Percentiles rank a stretch among this genome's conserved stretches.
These are phyloP conservation scores for Folsomia candida DNA, from an alignment of 2,888 invertebrate genomes.

Conservation along the genomic window DNA sequence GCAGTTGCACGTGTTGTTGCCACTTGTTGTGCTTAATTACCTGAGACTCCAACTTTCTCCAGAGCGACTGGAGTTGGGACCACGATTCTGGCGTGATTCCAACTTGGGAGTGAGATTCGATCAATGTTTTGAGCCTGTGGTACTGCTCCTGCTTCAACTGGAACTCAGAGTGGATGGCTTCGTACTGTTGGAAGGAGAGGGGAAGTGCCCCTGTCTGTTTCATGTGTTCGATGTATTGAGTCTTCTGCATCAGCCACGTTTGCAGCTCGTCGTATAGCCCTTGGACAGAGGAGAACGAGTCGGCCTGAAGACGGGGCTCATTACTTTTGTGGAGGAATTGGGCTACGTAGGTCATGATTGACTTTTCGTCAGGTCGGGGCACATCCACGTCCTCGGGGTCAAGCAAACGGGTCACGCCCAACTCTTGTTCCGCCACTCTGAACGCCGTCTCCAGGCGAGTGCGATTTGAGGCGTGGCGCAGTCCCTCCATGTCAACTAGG, in stretches of 20 bases:
- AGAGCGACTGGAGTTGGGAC: conserved; percentile 74
- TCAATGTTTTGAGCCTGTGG: conserved; percentile 73
- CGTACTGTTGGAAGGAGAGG: conserved; percentile 76
- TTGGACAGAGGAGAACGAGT: conserved; percentile 68
- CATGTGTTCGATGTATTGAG: conserved; percentile 72
- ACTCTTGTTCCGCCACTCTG: conserved; percentile 82
- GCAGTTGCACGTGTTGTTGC: too few species aligned
- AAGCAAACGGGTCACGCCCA: conserved; percentile 85
- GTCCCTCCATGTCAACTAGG: conserved; percentile 79
- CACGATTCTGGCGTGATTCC: conserved; percentile 82
- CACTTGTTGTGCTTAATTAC: conserved; percentile 48
- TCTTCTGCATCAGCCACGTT: conserved; percentile 77
- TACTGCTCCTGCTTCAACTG: conserved; percentile 70
- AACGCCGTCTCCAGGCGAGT: conserved; percentile 88
- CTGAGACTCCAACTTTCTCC: conserved; percentile 71
- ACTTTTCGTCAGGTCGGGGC: conserved; percentile 92
- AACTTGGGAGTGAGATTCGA: conserved; percentile 75
- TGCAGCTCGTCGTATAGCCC: conserved; percentile 76
- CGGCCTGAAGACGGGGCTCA: conserved; percentile 50
- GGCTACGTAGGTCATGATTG: conserved; percentile 97
- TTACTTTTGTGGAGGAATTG: conserved; percentile 84
- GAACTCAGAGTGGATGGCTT: conserved; percentile 72
- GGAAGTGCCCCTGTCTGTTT: conserved; percentile 73
- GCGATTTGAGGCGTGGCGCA: conserved; percentile 73
- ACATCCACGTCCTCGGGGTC: conserved; percentile 97